phyloP scores from a whole-genome alignment of 2,113 vertebrate genomes.

The Eptesicus fuscus region DNA sequence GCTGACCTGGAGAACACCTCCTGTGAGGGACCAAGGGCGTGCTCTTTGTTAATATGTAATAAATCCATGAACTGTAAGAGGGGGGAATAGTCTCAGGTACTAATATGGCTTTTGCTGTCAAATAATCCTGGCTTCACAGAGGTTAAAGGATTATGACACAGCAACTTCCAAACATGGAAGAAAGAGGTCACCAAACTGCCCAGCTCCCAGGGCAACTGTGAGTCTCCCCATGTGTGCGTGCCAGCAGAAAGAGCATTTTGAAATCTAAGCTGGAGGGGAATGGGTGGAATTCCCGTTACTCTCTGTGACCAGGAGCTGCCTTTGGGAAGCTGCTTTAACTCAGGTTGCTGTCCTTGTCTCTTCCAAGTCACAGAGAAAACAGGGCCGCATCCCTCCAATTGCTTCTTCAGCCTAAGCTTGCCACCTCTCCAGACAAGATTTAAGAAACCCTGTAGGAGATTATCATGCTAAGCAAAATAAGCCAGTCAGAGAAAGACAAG shows the following conservation, averaged over 20 bases:
- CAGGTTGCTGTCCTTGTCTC: not conserved
- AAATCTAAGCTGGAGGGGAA: not conserved
- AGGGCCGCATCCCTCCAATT: accelerated
- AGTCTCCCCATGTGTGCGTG: not conserved
- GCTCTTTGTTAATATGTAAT: not conserved
- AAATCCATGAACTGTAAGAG: not conserved
- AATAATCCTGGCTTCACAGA: not conserved
- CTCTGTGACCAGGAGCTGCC: not conserved
- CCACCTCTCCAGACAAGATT: not conserved
- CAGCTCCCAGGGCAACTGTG: not conserved
- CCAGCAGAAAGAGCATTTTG: not conserved
- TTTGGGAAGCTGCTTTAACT: not conserved
- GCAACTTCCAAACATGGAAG: constrained; percentile 15
- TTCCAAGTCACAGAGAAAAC: not conserved
- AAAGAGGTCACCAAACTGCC: constrained; percentile 21
- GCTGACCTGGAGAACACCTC: not conserved
- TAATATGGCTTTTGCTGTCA: not conserved
- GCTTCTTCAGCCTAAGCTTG: not conserved
- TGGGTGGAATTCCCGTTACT: not conserved
- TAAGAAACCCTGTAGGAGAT: not conserved
- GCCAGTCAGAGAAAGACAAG: not conserved
- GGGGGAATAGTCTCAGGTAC: not conserved
- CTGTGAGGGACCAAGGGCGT: not conserved
- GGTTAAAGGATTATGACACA: not conserved
- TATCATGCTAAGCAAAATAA: not conserved